A percentile compares a stretch with the other conserved stretches of the same genome.
Conservation (phyloP, 2,888 invertebrate genomes). For the Xylota sylvarum region DNA sequence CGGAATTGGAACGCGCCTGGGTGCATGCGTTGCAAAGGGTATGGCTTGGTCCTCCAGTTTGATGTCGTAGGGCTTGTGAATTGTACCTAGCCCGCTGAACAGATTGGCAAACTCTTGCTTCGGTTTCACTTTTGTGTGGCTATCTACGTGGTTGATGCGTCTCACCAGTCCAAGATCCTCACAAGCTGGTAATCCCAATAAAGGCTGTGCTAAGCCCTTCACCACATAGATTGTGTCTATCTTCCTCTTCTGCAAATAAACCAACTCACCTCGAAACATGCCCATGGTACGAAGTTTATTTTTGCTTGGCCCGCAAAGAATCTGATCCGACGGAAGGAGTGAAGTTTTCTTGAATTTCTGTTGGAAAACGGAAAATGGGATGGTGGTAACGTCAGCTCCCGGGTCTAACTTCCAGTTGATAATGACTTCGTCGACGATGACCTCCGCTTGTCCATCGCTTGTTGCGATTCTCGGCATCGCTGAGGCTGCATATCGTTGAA, state of each 20-base stretch:
- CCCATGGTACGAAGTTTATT: slow-evolving; percentile 1
- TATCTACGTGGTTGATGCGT: slow-evolving; percentile 15
- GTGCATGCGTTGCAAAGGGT: slow-evolving; percentile 1
- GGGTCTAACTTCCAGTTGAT: slow-evolving; percentile 20
- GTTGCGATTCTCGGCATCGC: slow-evolving; percentile 8
- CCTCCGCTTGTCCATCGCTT: slow-evolving; percentile 24
- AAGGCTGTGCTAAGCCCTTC: slow-evolving; percentile 23
- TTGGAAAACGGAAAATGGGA: slow-evolving; percentile 23
- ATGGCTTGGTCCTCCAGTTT: slow-evolving; percentile 11
- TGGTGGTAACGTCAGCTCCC: slow-evolving; percentile 32
- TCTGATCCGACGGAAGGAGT: slow-evolving; percentile 31
- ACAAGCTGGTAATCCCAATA: slow-evolving; percentile 3
- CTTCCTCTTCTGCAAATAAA: slow-evolving; percentile 21
- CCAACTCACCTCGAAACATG: slow-evolving; percentile 38
- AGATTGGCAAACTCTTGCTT: slow-evolving; percentile 1
- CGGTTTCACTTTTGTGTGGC: neutral
- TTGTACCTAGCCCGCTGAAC: slow-evolving; percentile 18
- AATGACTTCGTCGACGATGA: slow-evolving; percentile 7
- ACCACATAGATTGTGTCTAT: slow-evolving; percentile 22
- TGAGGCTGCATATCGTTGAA: neutral
- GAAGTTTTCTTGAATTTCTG: slow-evolving; percentile 23
- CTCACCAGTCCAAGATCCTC: slow-evolving; percentile 27
- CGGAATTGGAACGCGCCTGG: slow-evolving; percentile 5
- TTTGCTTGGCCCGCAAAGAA: too few species aligned
- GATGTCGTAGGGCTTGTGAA: slow-evolving; percentile 11